Conservation (phyloP, 1,140 invertebrate genomes). For the Drosophila serrata region DNA sequence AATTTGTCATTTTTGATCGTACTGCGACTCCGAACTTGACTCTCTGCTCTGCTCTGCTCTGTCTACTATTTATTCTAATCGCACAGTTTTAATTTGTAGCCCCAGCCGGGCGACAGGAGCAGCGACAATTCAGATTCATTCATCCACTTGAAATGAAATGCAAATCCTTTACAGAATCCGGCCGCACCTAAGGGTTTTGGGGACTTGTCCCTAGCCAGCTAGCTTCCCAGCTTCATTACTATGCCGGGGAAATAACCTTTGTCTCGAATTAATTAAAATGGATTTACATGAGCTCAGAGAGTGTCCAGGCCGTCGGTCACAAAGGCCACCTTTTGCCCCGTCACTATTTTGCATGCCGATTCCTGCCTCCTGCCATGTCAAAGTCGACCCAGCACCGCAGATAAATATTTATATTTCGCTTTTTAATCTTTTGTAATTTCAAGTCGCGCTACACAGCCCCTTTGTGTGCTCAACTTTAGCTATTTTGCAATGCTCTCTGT, state of each 20-base stretch:
- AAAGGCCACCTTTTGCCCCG: slow-evolving; percentile 69
- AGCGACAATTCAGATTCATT: slow-evolving; percentile 58
- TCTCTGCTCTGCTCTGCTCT: slow-evolving; percentile 26
- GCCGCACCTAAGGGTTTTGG: slow-evolving; percentile 58
- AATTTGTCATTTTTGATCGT: slow-evolving; percentile 73
- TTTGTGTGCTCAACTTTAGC: slow-evolving; percentile 58
- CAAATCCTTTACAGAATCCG: slow-evolving; percentile 77
- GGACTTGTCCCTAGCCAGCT: not conserved
- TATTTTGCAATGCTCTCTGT: slow-evolving; percentile 79
- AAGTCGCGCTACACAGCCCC: slow-evolving; percentile 64
- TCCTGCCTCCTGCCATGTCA: slow-evolving; percentile 41
- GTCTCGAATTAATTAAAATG: slow-evolving; percentile 84
- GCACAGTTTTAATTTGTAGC: slow-evolving; percentile 53
- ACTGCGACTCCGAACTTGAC: slow-evolving; percentile 28
- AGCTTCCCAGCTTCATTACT: slow-evolving; percentile 63
- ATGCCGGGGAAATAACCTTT: slow-evolving; percentile 80
- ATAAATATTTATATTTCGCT: slow-evolving; percentile 84
- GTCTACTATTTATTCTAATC: slow-evolving; percentile 74
- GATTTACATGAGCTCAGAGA: slow-evolving; percentile 84
- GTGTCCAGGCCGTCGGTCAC: slow-evolving; percentile 66
- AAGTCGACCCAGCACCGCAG: slow-evolving; percentile 63
- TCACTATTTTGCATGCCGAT: slow-evolving; percentile 69
- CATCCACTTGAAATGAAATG: slow-evolving; percentile 81
- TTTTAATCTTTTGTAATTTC: slow-evolving; percentile 84
- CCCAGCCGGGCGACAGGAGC: slow-evolving; percentile 9